Evolutionary conservation across 2,113 vertebrate genomes (phyloP).

Genomic region (Holacanthus passer): DNA sequence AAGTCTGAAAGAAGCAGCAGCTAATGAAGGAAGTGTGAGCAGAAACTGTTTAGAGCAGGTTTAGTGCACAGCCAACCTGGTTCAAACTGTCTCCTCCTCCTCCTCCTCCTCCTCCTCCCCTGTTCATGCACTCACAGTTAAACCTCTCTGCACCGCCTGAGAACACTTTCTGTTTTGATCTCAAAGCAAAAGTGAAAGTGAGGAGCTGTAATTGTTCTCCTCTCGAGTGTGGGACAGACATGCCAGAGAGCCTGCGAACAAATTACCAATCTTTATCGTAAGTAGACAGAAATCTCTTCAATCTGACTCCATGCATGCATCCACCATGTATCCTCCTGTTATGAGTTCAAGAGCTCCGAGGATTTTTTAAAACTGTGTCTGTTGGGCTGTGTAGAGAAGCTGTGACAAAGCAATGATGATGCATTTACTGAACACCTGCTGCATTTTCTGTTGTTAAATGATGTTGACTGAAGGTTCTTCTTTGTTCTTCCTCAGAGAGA

Average conservation of each 20-base stretch:
- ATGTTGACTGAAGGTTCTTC: background rate
- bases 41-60: too few relatives aligned
- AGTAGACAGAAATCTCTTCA: background rate
- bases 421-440: accelerated
- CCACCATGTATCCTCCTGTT: background rate
- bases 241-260: accelerated
- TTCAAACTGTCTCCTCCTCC: background rate
- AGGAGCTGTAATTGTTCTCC: background rate
- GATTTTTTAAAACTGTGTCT: background rate
- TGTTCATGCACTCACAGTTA: too few relatives aligned
- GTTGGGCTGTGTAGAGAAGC: background rate
- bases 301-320: background rate
- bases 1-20: too few relatives aligned
- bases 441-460: background rate
- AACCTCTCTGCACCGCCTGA: too few relatives aligned
- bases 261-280: background rate
- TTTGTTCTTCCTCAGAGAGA: constrained; percentile 5
- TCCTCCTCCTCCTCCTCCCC: too few relatives aligned
- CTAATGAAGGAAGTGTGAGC: too few relatives aligned
- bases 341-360: background rate
- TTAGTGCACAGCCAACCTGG: background rate
- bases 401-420: background rate
- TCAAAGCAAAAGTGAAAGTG: constrained; percentile 27
- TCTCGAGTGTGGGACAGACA: accelerated
- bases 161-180: too few relatives aligned